Evolutionary conservation across 2,113 vertebrate species (phyloP).

Genomic region (Carassius auratus): DNA sequence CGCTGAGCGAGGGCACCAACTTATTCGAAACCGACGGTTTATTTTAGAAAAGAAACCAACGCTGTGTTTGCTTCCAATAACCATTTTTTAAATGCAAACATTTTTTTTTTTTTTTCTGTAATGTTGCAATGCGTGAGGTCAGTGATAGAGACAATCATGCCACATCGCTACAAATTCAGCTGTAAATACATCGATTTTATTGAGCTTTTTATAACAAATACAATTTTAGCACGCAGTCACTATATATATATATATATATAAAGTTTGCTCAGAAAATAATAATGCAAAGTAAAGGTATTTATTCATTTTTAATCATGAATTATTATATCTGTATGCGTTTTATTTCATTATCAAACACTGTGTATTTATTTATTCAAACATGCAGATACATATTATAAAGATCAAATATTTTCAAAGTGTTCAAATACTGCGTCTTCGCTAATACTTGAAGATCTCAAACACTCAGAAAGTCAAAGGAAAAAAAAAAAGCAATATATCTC

Average conservation of each 20-base stretch:
- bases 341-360: background rate
- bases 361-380: slow-evolving; percentile 4
- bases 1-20: background rate
- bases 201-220: background rate
- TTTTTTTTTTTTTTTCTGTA: too few relatives aligned
- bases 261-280: background rate
- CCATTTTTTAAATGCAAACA: background rate
- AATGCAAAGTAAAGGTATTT: background rate
- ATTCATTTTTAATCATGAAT: background rate
- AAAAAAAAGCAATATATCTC: background rate
- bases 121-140: background rate
- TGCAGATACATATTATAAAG: background rate
- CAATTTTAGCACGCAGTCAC: background rate
- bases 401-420: background rate
- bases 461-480: background rate
- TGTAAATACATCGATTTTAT: background rate
- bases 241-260: background rate
- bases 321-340: background rate
- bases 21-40: background rate
- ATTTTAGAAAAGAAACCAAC: background rate
- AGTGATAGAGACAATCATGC: background rate
- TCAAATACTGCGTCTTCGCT: background rate
- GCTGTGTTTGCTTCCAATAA: background rate
- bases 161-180: background rate
- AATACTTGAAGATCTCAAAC: background rate